phyloP scores from a whole-genome alignment of 1,140 invertebrate genomes.

The Lucilia sericata region DNA sequence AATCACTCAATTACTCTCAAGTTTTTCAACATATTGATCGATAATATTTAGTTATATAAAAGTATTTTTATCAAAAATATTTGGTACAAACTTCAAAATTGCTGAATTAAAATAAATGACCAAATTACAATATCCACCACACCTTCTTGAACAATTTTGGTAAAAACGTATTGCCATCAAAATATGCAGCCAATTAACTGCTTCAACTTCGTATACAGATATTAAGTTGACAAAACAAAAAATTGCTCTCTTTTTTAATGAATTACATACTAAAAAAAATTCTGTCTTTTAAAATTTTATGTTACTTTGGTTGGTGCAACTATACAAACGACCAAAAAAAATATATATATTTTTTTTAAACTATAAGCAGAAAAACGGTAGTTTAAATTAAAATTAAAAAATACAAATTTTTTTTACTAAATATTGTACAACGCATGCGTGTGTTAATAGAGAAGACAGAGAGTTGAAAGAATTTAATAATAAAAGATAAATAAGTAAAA shows the following conservation, averaged over 20 bases:
- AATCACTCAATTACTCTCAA: too few species aligned
- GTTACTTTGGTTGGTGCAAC: not conserved
- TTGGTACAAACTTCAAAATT: too few species aligned
- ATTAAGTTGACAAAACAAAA: not conserved
- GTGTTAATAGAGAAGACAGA: too few species aligned
- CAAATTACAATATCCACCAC: too few species aligned
- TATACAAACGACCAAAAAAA: not conserved
- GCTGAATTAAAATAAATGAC: too few species aligned
- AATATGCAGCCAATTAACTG: conserved; percentile 16
- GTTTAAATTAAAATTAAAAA: not conserved
- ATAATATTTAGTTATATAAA: too few species aligned
- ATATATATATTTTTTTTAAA: not conserved
- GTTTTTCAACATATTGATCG: too few species aligned
- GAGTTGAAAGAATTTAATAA: too few species aligned
- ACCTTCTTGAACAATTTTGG: too few species aligned
- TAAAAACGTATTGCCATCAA: not conserved
- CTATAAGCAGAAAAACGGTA: not conserved
- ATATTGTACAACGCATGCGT: not conserved
- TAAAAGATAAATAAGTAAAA: too few species aligned
- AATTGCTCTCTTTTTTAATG: not conserved
- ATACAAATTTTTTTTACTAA: not conserved
- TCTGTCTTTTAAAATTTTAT: too few species aligned
- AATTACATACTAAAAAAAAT: not conserved
- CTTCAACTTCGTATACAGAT: not conserved
- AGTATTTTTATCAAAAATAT: too few species aligned